These are phyloP conservation scores for Drosophila carrolli DNA, from an alignment of 1,140 invertebrate genomes.

Conservation along the genomic window DNA sequence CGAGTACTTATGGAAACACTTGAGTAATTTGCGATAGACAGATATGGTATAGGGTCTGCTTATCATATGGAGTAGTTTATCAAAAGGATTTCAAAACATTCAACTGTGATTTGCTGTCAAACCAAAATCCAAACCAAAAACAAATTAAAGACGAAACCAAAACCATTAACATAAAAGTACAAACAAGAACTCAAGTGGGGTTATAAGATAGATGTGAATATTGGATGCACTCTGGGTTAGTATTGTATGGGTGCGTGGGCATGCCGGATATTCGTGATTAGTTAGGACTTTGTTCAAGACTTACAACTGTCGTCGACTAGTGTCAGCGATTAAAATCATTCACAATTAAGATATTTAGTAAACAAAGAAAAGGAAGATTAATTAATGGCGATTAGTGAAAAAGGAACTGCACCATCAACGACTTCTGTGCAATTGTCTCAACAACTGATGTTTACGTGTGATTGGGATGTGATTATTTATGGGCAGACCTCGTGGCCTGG, in stretches of 20 bases:
- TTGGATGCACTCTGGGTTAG: conserved; percentile 4
- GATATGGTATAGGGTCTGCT: conserved; percentile 22
- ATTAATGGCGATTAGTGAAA: conserved; percentile 18
- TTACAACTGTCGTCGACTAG: conserved; percentile 78
- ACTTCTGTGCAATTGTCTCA: conserved; percentile 38
- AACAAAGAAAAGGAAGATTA: conserved; percentile 30
- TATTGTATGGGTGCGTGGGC: conserved; percentile 22
- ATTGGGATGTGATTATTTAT: conserved; percentile 12
- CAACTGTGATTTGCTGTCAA: conserved; percentile 77
- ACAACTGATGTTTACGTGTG: conserved; percentile 9
- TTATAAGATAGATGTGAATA: conserved; percentile 16
- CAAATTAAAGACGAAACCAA: conserved; percentile 22
- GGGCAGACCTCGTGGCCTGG: conserved; percentile 11
- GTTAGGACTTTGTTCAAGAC: conserved; percentile 50
- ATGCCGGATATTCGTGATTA: conserved; percentile 32
- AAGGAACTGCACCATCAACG: conserved; percentile 2
- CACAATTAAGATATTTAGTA: conserved; percentile 21
- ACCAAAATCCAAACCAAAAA: conserved; percentile 42
- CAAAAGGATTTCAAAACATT: conserved; percentile 66
- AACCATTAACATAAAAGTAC: conserved; percentile 7
- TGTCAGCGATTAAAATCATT: conserved; percentile 40
- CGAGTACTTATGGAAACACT: conserved; percentile 38
- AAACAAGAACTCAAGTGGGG: conserved; percentile 6
- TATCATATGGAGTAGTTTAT: conserved; percentile 47
- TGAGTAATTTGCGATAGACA: conserved; percentile 28